Evolutionary conservation across 2,113 vertebrate genomes (phyloP).

Genomic region (Mastomys natalensis): DNA sequence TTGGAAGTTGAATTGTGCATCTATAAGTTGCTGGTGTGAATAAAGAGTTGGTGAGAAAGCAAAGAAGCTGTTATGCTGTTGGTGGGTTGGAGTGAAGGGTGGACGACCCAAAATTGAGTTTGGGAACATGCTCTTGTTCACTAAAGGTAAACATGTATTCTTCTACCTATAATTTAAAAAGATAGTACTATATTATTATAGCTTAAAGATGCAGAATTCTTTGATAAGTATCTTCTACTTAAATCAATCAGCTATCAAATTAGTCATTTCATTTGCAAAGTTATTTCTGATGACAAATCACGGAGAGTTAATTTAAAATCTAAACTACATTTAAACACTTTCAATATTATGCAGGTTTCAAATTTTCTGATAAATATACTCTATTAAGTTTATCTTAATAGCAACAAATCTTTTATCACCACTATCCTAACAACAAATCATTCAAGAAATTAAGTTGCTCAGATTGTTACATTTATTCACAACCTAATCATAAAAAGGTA

Average conservation of each 20-base stretch:
- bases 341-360: slow-evolving; percentile 30
- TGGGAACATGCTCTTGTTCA: slow-evolving; percentile 90
- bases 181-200: slow-evolving; percentile 25
- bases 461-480: slow-evolving; percentile 53
- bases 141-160: slow-evolving; percentile 86
- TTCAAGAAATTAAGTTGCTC: slow-evolving; percentile 11
- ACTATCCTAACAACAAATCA: slow-evolving; percentile 28
- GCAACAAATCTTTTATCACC: neutral
- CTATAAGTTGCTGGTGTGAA: slow-evolving; percentile 81
- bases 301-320: slow-evolving; percentile 38
- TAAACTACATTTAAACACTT: slow-evolving; percentile 23
- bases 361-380: slow-evolving; percentile 45
- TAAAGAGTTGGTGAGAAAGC: slow-evolving; percentile 76
- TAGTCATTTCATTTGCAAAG: slow-evolving; percentile 56
- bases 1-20: slow-evolving; percentile 79
- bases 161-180: slow-evolving; percentile 73
- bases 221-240: slow-evolving; percentile 43
- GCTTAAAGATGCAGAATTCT: slow-evolving; percentile 11
- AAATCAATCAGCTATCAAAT: slow-evolving; percentile 48
- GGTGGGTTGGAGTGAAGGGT: slow-evolving; percentile 83
- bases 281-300: slow-evolving; percentile 55
- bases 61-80: slow-evolving; percentile 76
- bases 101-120: slow-evolving; percentile 86
- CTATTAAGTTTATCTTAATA: slow-evolving; percentile 21
- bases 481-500: slow-evolving; percentile 40